phyloP scores from a whole-genome alignment of 1,140 invertebrate species.

The Cydia fagiglandana region DNA sequence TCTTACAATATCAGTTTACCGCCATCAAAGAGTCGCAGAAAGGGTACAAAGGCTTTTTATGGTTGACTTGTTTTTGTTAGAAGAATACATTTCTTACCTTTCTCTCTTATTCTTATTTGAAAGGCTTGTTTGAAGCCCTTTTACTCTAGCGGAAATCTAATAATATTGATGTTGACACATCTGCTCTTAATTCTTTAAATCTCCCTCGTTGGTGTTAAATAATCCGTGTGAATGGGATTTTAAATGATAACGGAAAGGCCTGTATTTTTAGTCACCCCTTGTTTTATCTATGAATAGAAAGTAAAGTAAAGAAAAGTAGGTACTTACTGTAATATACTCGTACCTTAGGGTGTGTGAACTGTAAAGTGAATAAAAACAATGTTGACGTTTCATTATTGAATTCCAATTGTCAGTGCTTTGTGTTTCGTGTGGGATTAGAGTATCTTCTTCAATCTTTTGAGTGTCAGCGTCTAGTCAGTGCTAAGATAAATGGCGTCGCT shows the following conservation, averaged over 20 bases:
- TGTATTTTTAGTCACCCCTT: neutral
- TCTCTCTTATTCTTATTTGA: neutral
- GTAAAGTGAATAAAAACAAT: slow-evolving; percentile 1
- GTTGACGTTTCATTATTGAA: slow-evolving; percentile 14
- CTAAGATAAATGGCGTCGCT: too few relatives aligned
- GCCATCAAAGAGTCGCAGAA: slow-evolving; percentile 27
- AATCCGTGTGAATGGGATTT: neutral
- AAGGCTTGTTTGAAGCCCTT: slow-evolving; percentile 21
- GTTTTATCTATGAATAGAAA: neutral
- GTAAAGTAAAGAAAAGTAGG: too few relatives aligned
- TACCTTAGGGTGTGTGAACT: too few relatives aligned
- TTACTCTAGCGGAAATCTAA: slow-evolving; percentile 10
- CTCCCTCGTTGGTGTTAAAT: neutral
- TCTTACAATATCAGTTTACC: slow-evolving; percentile 28
- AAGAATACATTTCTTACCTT: slow-evolving; percentile 26
- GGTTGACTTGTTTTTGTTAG: slow-evolving; percentile 27
- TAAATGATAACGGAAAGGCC: neutral
- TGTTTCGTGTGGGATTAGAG: too few relatives aligned
- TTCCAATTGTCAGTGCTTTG: neutral
- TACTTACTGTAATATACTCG: neutral
- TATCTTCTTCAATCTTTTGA: too few relatives aligned
- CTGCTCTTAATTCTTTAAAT: neutral
- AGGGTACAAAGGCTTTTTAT: slow-evolving; percentile 31
- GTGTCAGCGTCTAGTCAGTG: too few relatives aligned
- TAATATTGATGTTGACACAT: slow-evolving; percentile 24